These are phyloP conservation scores for Phoenicopterus ruber DNA, from an alignment of 2,113 vertebrate genomes.

Conservation along the genomic window DNA sequence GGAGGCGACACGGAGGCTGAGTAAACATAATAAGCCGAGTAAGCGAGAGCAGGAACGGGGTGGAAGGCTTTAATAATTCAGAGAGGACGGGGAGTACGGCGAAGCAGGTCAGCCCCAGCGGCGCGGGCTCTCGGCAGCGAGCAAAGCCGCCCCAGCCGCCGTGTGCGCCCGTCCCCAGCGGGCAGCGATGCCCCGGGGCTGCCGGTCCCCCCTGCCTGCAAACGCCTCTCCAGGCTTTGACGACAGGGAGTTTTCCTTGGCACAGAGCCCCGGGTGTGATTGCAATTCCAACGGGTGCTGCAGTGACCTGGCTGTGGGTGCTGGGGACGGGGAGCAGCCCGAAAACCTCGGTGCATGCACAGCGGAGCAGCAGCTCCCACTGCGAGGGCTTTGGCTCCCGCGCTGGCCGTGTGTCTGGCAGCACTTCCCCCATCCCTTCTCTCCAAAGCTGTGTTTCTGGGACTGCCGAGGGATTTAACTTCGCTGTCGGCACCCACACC, in stretches of 20 bases:
- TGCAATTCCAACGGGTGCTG: not conserved
- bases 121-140: fast-evolving
- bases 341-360: fast-evolving
- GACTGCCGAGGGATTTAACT: not conserved
- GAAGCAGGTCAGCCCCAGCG: not conserved
- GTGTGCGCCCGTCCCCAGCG: fast-evolving
- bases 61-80: constrained; percentile 39
- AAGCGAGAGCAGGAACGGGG: not conserved
- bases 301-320: not conserved
- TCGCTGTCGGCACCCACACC: constrained; percentile 42
- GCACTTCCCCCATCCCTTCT: not conserved
- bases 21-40: not conserved
- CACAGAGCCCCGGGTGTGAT: fast-evolving
- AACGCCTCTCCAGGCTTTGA: not conserved
- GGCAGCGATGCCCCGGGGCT: not conserved
- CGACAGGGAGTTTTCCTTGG: not conserved
- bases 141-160: not conserved
- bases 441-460: not conserved
- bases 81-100: not conserved
- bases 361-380: not conserved
- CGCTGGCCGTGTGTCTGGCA: not conserved
- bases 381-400: not conserved
- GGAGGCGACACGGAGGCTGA: not conserved
- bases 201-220: not conserved
- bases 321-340: not conserved